Conservation (phyloP, 2,113 vertebrate genomes). For the Pyrgilauda ruficollis region DNA sequence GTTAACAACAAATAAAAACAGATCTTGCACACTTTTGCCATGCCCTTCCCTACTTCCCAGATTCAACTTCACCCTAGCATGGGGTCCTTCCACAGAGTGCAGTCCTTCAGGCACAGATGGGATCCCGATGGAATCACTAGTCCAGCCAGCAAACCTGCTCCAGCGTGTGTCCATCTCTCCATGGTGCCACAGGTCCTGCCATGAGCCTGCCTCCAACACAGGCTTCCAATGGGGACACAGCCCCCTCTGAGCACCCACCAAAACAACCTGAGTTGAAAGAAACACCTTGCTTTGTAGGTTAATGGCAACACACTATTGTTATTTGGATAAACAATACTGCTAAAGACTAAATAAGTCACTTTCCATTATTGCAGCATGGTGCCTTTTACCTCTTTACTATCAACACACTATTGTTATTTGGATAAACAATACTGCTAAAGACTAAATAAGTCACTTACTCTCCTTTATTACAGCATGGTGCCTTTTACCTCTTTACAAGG, state of each 20-base stretch:
- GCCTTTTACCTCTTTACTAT: background rate
- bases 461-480: too few relatives aligned
- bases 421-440: background rate
- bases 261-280: background rate
- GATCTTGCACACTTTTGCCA: fast-evolving
- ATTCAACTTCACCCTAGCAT: background rate
- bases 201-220: background rate
- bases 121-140: background rate
- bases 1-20: background rate
- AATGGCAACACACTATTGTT: fast-evolving
- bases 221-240: too few relatives aligned
- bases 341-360: background rate
- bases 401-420: background rate
- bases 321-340: background rate
- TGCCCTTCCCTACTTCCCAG: background rate
- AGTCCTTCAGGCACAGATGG: background rate
- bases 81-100: background rate
- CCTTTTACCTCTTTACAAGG: background rate
- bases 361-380: background rate
- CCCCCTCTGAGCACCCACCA: fast-evolving
- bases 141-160: background rate
- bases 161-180: fast-evolving
- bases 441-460: background rate
- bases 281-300: background rate
- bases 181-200: background rate